phyloP scores from a whole-genome alignment of 2,113 vertebrate genomes.

The Burhinus bistriatus region DNA sequence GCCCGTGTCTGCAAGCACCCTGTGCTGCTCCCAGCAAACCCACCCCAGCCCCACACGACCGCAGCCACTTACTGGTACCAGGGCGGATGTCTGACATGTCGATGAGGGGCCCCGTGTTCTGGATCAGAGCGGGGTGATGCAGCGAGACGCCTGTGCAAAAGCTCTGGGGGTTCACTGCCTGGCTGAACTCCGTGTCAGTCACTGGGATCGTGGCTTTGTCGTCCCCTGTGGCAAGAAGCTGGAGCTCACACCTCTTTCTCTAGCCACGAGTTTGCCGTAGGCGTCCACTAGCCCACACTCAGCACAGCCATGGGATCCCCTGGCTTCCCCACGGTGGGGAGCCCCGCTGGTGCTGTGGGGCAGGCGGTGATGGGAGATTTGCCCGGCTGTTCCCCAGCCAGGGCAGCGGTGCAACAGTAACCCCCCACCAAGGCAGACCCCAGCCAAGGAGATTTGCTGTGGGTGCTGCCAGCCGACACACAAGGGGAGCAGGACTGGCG shows the following conservation, averaged over 20 bases:
- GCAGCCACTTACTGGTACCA: constrained; percentile 87
- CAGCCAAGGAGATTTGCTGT: rapidly evolving
- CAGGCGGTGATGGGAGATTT: rapidly evolving
- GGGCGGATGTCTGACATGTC: constrained; percentile 99
- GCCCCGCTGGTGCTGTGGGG: neutral
- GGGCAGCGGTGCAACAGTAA: rapidly evolving
- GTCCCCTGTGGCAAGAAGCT: constrained; percentile 77
- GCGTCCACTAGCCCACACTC: neutral
- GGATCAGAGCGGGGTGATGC: constrained; percentile 94
- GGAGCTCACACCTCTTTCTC: neutral
- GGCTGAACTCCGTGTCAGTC: constrained; percentile 95
- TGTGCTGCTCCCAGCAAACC: neutral
- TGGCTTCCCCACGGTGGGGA: too few relatives aligned
- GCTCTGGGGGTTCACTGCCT: constrained; percentile 96
- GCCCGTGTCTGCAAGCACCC: rapidly evolving
- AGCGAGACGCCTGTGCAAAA: constrained; percentile 96
- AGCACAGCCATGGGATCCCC: rapidly evolving
- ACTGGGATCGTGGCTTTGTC: constrained; percentile 97
- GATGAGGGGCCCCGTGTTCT: constrained; percentile 96
- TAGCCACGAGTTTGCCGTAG: rapidly evolving
- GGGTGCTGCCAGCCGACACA: rapidly evolving
- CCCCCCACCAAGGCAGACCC: neutral
- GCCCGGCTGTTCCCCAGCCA: neutral
- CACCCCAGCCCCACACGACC: neutral
- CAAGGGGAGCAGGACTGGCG: neutral